These are phyloP conservation scores for Pomatostomus ruficeps DNA, from an alignment of 2,113 vertebrate genomes.

Conservation along the genomic window DNA sequence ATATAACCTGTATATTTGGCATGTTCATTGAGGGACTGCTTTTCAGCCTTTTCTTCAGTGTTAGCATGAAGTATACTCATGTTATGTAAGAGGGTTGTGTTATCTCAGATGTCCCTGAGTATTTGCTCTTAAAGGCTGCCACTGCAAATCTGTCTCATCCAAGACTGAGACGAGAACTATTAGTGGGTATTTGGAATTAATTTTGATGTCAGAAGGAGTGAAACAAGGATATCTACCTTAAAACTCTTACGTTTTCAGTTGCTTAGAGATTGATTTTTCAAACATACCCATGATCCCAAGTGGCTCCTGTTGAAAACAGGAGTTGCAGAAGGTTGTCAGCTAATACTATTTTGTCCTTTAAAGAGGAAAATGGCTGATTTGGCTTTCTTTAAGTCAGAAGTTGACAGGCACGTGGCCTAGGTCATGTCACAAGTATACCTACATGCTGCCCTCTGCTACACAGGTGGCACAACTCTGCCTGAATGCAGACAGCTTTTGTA, in stretches of 20 bases:
- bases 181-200: not conserved
- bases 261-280: not conserved
- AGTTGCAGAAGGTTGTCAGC: not conserved
- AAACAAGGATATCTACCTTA: not conserved
- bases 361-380: not conserved
- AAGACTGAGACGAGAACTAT: not conserved
- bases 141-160: not conserved
- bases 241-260: not conserved
- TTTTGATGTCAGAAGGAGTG: not conserved
- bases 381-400: not conserved
- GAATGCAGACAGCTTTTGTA: constrained; percentile 20
- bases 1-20: not conserved
- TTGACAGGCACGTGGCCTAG: not conserved
- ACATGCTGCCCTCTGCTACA: not conserved
- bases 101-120: not conserved
- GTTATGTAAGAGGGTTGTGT: not conserved
- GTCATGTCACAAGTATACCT: not conserved
- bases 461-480: not conserved
- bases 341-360: not conserved
- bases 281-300: not conserved
- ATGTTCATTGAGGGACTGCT: not conserved
- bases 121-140: not conserved
- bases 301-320: not conserved
- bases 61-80: not conserved
- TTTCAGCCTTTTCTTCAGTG: not conserved